These are phyloP conservation scores for Pelosia muscerda DNA, from an alignment of 2,888 invertebrate species.

Conservation along the genomic window DNA sequence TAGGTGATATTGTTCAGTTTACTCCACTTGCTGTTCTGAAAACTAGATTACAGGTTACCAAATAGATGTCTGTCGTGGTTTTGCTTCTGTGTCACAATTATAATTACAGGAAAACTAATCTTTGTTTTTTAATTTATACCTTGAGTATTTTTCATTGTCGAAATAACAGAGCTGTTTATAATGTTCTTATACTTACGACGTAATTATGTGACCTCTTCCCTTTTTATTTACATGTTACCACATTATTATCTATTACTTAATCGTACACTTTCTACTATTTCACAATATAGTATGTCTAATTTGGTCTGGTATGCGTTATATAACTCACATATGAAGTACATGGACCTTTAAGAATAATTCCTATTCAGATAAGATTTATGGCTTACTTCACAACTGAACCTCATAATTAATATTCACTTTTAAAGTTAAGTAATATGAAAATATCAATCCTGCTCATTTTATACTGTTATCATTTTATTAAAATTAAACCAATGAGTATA, in stretches of 20 bases:
- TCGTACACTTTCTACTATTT: background rate
- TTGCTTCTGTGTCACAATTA: background rate
- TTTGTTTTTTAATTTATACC: background rate
- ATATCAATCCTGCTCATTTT: background rate
- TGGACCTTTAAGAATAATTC: slow-evolving; percentile 1
- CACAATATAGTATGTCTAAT: background rate
- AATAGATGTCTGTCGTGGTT: background rate
- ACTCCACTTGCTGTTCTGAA: background rate
- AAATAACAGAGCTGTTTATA: background rate
- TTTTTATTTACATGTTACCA: background rate
- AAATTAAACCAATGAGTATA: background rate
- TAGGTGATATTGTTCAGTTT: background rate
- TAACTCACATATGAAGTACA: background rate
- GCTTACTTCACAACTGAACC: background rate
- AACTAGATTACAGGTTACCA: background rate
- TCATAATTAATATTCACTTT: background rate
- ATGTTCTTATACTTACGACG: background rate
- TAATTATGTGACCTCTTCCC: background rate
- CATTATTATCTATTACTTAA: background rate
- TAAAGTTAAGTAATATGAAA: background rate
- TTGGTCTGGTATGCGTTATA: background rate
- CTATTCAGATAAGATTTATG: background rate
- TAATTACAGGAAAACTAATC: background rate
- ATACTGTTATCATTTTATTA: background rate
- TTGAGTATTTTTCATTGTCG: background rate